Base-by-base conservation (phyloP, 2,113 vertebrate species). In the Melanotaenia duboulayi region DNA sequence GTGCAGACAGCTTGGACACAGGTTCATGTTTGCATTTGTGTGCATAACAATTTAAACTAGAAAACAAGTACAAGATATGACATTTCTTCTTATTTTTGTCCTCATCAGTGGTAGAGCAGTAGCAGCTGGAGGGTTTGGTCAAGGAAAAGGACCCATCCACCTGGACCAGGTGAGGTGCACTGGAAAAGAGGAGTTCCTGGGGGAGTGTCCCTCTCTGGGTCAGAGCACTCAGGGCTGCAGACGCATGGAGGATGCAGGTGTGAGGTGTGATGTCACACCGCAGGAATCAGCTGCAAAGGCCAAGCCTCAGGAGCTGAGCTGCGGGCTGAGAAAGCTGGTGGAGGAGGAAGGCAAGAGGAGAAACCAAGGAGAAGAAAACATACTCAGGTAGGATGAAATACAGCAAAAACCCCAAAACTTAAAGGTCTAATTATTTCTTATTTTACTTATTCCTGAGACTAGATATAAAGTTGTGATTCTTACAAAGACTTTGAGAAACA, bases 81-180 rank as follows among this genome's bases (percentile, higher is more conserved):
- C 2, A n/a, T 22, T 13, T 23, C 22, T 42, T 20, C 16, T 11
- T 4, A 16, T 8, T 22, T 16, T 6, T 32, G 17, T 65, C 5
- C 11, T 60, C 20, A 24, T 16, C 93, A 97, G 96, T 7, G 96
- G 95, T 5, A 81, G 93, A 80, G 95, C 95, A 0, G 90, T 90
- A 7, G 90, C 92, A n/a, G 92, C 93, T 63, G 89, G 93, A 40
- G 95, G 95, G 68, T 96, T 95, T 65, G 94, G 95, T 0, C 94
- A 94, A 87, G 95, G 95, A 1, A 95, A 93, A 1, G 95, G 95
- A 4, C 94, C 95, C 28, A 90, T 96, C 76, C 95, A 96, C 83
- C 88, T 97, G 82, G 90, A 94, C 85, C 93, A 93, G 5, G n/a
- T 97, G 67, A 93, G 95, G 79, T 97, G 96, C 90, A 95, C 92